Base-by-base conservation (phyloP, 2,797 vertebrate genomes). In the Amphiprion clarkii region DNA sequence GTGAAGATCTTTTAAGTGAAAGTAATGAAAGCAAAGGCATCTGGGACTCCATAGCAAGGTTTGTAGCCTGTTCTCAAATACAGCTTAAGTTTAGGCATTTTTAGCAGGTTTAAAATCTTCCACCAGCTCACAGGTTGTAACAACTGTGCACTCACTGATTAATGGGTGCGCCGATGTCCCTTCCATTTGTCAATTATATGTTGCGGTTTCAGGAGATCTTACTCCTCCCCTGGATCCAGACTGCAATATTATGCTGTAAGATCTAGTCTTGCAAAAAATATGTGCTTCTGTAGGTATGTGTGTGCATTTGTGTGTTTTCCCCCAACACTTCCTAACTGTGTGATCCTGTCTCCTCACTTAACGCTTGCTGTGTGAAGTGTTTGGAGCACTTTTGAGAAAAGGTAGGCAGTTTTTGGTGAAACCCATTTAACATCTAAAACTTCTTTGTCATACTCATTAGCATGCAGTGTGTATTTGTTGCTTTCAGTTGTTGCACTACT, bases 1-100 rank as follows among this genome's bases (percentile, higher is more conserved):
- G 94, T 57, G 96, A 99, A 91, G 96, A 98, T 86, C 95, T 98
- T 75, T 95, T 99, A 80, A 95, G 89, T 74, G 96, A 97, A 79
- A 90, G 83, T 49, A 79, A 82, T 52, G 94, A 95, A 83, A 94
- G 80, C 89, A 95, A 94, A 89, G 96, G 95, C 76, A 85, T 96
- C 64, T 94, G 86, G 95, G 95, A 96, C 82, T 97, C 96, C 46
- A 88, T 96, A 92, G 89, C 95, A 89, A 98, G 97, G 98, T 98
- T 90, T 60, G 79, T 63, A 54, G 52, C 53, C 14, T 56, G 0
- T 36, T 33, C 60, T 73, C 7, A 53, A 19, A 65, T 46, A 23
- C 36, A 76, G 31, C 31, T 31, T 7, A 49, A 25, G 27, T 56
- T 2, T 62, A 40, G 44, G 69, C 70, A 16, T 16, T 57, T 63